Base-by-base conservation (phyloP, 2,888 invertebrate genomes). In the Conistra vaccinii region DNA sequence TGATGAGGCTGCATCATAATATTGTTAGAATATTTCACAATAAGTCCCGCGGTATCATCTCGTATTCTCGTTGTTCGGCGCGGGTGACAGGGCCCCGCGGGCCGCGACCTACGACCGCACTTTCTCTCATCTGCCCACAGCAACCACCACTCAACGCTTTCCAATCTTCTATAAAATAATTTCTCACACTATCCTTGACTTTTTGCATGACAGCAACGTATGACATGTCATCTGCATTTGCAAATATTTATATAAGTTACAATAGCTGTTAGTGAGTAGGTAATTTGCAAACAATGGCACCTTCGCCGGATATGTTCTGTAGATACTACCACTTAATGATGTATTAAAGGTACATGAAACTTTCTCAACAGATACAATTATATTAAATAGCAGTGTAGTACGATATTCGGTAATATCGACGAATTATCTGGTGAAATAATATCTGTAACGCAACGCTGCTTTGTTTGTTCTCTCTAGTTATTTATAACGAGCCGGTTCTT, bases 251-350 rank as follows among this genome's bases (percentile, higher is more conserved):
- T 55, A 23, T 51, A 60, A 51, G 29, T 39, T 51, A 42, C 72
- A 72, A 71, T 60, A 88, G 86, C 88, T 87, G 88, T 88, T 86
- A 88, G 89, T 90, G 90, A 92, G 86, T n/a, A n/a, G n/a, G n/a
- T 92, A 92, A 94, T 94, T 95, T 92, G 90, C 92, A 93, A 94
- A 95, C 94, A 95, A 94, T 95, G 91, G 88, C 32, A 61, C 45
- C 58, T 45, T 23, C 63, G 85, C 90, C 91, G 93, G 91, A 94
- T 94, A 94, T 91, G 89, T 91, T 90, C 78, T 84, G 73, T 60
- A 42, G 3, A 3, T 87, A 83, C 83, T 87, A 85, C 35, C 57
- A 89, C 89, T 86, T 88, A 88, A 87, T n/a, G 29, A 88, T 85
- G 86, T 86, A 69, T 53, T 32, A n/a, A n/a, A 20, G 17, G 17